These are phyloP conservation scores for Strix aluco DNA, from an alignment of 2,113 vertebrate species.

Conservation along the genomic window DNA sequence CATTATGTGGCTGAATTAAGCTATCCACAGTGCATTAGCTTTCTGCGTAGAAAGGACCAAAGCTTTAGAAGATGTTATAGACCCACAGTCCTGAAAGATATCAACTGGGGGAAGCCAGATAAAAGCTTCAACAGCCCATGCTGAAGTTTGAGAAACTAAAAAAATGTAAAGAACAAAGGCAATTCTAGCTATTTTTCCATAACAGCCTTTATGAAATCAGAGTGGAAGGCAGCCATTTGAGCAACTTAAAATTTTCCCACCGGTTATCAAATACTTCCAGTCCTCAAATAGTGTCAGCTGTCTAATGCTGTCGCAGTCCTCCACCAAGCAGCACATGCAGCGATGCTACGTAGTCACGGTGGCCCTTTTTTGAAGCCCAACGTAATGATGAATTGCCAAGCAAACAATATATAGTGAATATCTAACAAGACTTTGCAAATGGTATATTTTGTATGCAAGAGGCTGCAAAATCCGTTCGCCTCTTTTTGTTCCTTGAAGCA, in stretches of 20 bases:
- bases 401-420: rapidly evolving
- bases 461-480: background rate
- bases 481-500: slow-evolving; percentile 17
- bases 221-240: background rate
- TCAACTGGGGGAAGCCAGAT: background rate
- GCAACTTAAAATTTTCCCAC: background rate
- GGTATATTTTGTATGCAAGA: background rate
- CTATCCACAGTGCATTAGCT: background rate
- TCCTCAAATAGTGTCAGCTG: too few species aligned
- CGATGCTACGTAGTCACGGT: rapidly evolving
- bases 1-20: background rate
- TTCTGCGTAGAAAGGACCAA: background rate
- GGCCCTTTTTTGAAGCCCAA: background rate
- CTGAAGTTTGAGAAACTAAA: background rate
- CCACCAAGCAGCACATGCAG: background rate
- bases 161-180: background rate
- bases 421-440: background rate
- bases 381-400: rapidly evolving
- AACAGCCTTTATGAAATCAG: background rate
- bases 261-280: background rate
- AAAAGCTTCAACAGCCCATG: background rate
- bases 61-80: background rate
- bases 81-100: background rate
- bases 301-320: background rate
- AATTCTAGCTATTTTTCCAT: background rate